Conservation (phyloP, 2,113 vertebrate species). For the Vulpes lagopus region DNA sequence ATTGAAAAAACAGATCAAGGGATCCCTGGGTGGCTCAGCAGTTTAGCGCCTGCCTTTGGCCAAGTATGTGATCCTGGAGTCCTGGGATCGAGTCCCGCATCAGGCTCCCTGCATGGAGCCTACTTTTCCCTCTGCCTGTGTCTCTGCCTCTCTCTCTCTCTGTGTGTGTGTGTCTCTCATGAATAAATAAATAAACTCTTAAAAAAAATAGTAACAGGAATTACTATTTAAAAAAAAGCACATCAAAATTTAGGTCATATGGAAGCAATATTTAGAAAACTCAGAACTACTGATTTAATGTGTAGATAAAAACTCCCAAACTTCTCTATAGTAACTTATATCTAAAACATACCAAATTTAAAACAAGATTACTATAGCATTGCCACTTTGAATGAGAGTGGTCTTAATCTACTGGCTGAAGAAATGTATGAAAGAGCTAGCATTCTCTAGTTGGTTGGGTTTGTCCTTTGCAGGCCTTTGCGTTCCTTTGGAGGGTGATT, state of each 20-base stretch:
- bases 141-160: too few relatives aligned
- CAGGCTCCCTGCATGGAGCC: too few relatives aligned
- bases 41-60: too few relatives aligned
- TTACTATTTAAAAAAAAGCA: too few relatives aligned
- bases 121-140: too few relatives aligned
- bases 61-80: too few relatives aligned
- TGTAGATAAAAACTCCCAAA: conserved; percentile 1
- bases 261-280: conserved; percentile 25
- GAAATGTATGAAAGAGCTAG: not conserved
- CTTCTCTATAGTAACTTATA: not conserved
- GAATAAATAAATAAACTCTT: too few relatives aligned
- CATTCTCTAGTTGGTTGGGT: not conserved
- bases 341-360: not conserved
- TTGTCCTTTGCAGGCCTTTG: not conserved
- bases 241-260: not conserved
- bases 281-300: not conserved
- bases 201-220: too few relatives aligned
- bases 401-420: not conserved
- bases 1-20: not conserved
- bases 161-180: too few relatives aligned
- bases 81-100: too few relatives aligned
- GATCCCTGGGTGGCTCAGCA: too few relatives aligned
- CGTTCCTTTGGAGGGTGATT: not conserved
- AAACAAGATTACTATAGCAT: not conserved
- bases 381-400: not conserved